Evolutionary conservation across 2,113 vertebrate genomes (phyloP).

Genomic region (Arvicanthis niloticus): DNA sequence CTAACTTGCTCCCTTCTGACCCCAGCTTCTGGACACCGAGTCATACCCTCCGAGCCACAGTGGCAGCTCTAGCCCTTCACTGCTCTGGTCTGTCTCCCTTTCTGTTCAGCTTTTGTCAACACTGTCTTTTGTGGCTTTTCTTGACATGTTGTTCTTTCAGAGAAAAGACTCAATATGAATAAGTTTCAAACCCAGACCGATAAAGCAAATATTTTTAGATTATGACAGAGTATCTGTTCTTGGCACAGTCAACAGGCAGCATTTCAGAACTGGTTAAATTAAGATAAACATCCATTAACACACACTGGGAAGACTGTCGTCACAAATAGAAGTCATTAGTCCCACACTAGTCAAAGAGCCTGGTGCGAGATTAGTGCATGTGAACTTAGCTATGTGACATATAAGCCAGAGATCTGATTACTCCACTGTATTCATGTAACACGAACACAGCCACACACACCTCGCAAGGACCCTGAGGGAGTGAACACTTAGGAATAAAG

Average conservation of each 20-base stretch:
- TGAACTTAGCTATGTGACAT: neutral
- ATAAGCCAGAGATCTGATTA: neutral
- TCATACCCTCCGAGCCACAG: neutral
- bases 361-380: neutral
- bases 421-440: neutral
- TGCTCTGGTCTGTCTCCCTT: slow-evolving; percentile 27
- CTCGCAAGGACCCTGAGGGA: neutral
- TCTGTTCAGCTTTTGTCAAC: slow-evolving; percentile 48
- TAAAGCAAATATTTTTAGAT: slow-evolving; percentile 49
- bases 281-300: slow-evolving; percentile 3
- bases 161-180: slow-evolving; percentile 34
- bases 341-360: neutral
- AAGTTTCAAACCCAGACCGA: slow-evolving; percentile 39
- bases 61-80: neutral
- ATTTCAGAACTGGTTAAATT: slow-evolving; percentile 45
- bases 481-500: slow-evolving; percentile 8
- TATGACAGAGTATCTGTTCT: slow-evolving; percentile 9
- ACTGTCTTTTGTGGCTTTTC: neutral
- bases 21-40: neutral
- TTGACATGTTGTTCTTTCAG: slow-evolving; percentile 35
- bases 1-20: neutral
- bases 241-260: neutral
- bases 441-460: neutral
- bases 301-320: neutral
- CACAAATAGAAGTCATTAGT: slow-evolving; percentile 12